Percentiles rank a stretch among this genome's conserved stretches.
Conservation (phyloP, 1,140 invertebrate species). For the Scaptomyza pallida region DNA sequence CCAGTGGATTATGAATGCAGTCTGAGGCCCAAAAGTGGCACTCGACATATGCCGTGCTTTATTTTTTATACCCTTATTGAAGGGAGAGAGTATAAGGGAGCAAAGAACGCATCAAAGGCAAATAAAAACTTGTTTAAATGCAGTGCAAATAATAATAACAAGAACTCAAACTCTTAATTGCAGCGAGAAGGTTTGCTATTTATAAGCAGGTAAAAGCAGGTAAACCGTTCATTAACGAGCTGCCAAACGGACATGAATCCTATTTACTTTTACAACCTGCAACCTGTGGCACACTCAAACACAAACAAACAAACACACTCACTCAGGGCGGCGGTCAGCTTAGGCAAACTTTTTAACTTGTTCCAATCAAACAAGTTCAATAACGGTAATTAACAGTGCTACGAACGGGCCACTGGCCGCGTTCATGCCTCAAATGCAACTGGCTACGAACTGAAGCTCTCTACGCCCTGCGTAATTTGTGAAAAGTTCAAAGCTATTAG, state of each 20-base stretch:
- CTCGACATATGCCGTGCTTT: conserved; percentile 14
- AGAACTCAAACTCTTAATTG: too few species aligned
- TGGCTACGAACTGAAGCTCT: conserved; percentile 21
- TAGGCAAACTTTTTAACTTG: conserved; percentile 71
- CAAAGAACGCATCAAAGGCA: too few species aligned
- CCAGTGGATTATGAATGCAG: conserved; percentile 14
- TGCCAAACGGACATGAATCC: conserved; percentile 34
- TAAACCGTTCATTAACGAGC: conserved; percentile 34
- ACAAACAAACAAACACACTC: conserved; percentile 5
- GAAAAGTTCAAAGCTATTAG: conserved; percentile 81
- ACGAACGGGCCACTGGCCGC: conserved; percentile 60
- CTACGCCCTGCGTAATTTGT: conserved; percentile 61
- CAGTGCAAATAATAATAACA: too few species aligned
- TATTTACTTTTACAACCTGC: conserved; percentile 53
- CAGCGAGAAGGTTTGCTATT: not conserved
- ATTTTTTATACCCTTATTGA: too few species aligned
- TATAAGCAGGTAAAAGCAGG: conserved; percentile 19
- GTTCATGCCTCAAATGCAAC: conserved; percentile 43
- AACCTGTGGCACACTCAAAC: conserved; percentile 34
- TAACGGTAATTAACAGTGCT: conserved; percentile 76
- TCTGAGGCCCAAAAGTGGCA: not conserved
- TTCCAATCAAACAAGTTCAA: conserved; percentile 78
- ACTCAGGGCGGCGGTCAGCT: conserved; percentile 44
- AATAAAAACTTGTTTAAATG: too few species aligned
- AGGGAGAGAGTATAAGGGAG: too few species aligned